Evolutionary conservation across 2,797 vertebrate genomes (phyloP), one percentile per base, ranked within the genome.

Genomic region (Serranus cabrilla): DNA sequence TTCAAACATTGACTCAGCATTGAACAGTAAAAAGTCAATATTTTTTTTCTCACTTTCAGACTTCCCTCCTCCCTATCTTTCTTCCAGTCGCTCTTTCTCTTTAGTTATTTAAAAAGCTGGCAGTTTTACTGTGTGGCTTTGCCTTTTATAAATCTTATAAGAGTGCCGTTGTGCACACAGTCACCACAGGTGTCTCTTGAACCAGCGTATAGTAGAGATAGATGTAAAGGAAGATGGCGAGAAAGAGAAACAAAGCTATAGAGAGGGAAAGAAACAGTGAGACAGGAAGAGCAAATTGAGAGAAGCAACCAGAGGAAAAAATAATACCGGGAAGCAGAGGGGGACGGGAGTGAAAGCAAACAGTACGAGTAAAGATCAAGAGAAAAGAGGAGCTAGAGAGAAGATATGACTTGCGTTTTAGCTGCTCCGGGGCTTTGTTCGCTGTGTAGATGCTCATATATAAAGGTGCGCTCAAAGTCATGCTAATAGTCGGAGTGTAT

Each of bases 1-100:
- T 71, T 79, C 73, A 90, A 89, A 86, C 85, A 82, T 66, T 87
- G 88, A 87, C 82, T 90, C 73, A 82, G 72, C 81, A 78, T 52
- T 74, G 74, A 86, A 72, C 61, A 68, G 57, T 45, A 40, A 60
- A 34, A 80, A 80, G 79, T 89, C 89, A 75, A 86, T 85, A 76
- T 76, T 72, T 76, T 34, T 45, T 69, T 55, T 51, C 55, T 81
- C 74, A 86, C 85, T 78, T 82, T 80, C 73, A 80, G 45, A 45
- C 54, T 64, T 62, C 45, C 21, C 51, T 56, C 45, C 61, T 37
- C 17, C 39, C 52, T 21, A 45, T 84, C 63, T 40, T 7, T 78
- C 70, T 65, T 39, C 46, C 50, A 69, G 27, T 58, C 7, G 0
- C 50, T 74, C 45, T 57, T 25, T 71, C 50, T 68, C 54, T 77